These are phyloP conservation scores for Shinisaurus crocodilurus DNA, from an alignment of 2,113 vertebrate genomes.

Conservation along the genomic window DNA sequence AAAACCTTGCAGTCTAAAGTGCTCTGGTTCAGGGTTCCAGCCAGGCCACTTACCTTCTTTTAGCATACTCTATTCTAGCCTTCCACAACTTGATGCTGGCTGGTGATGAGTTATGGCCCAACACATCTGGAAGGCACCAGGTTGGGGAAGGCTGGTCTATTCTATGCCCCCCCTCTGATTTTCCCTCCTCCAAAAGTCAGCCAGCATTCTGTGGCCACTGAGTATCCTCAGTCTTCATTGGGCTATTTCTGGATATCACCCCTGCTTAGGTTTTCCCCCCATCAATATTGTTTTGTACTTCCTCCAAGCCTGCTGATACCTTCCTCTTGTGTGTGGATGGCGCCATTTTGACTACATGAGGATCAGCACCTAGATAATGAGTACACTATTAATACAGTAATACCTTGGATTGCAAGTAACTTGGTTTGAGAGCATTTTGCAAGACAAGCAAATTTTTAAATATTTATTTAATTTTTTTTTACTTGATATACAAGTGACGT, in stretches of 20 bases:
- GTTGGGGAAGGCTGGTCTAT: background rate
- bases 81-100: background rate
- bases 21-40: background rate
- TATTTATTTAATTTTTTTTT: no score
- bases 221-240: background rate
- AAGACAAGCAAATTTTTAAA: no score
- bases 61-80: background rate
- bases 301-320: background rate
- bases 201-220: background rate
- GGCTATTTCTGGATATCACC: background rate
- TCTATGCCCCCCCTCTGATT: background rate
- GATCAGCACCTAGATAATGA: background rate
- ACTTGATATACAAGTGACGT: no score
- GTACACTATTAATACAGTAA: no score
- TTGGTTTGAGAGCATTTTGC: no score
- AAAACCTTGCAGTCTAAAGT: background rate
- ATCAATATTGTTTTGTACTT: background rate
- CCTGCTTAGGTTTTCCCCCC: background rate
- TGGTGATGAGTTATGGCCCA: background rate
- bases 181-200: background rate
- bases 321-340: background rate
- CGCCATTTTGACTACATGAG: background rate
- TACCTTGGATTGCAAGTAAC: no score
- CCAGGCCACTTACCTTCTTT: background rate
- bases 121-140: background rate